These are phyloP conservation scores for Leucoptera coffeella DNA, from an alignment of 2,888 invertebrate species.

Conservation along the genomic window DNA sequence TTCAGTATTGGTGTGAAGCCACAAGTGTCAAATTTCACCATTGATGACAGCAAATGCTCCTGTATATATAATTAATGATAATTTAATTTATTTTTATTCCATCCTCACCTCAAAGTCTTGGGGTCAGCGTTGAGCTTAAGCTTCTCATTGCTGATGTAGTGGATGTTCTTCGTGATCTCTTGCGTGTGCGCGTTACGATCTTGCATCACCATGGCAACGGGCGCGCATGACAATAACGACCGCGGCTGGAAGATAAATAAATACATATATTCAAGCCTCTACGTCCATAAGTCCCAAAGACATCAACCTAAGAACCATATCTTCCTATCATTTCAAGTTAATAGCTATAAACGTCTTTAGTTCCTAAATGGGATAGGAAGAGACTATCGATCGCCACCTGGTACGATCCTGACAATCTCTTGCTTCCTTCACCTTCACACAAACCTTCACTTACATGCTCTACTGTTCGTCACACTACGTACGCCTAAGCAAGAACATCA, in stretches of 20 bases:
- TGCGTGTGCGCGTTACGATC: conserved; percentile 46
- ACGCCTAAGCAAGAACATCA: too few species aligned
- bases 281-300: neutral
- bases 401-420: too few species aligned
- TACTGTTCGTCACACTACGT: too few species aligned
- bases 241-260: conserved; percentile 24
- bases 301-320: neutral
- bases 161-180: conserved; percentile 63
- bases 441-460: too few species aligned
- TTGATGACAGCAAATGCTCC: too few species aligned
- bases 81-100: too few species aligned
- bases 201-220: conserved; percentile 34
- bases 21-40: too few species aligned
- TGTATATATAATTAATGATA: too few species aligned
- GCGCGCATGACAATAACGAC: conserved; percentile 35
- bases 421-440: too few species aligned
- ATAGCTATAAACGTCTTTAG: neutral
- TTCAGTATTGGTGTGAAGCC: too few species aligned
- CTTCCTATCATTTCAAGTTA: neutral
- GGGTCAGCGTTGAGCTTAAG: conserved; percentile 49
- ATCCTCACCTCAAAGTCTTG: conserved; percentile 46
- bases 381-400: neutral
- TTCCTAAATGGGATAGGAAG: neutral
- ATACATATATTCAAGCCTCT: conserved; percentile 1
- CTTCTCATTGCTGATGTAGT: conserved; percentile 57